Conservation (phyloP, 2,113 vertebrate genomes). For the Diphyllodes magnificus region DNA sequence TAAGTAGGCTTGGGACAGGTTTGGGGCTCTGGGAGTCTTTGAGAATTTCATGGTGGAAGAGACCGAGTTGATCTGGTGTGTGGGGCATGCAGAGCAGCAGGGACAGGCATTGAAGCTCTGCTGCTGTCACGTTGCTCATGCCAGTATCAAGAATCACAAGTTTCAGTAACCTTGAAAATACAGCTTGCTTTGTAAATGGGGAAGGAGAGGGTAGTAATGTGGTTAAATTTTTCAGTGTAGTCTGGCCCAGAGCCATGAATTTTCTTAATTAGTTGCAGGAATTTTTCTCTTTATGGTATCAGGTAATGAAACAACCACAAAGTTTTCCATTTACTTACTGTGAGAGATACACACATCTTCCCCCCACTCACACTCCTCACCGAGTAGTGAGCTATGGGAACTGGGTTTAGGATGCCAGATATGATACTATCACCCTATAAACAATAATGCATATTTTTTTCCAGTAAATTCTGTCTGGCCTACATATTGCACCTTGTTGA, state of each 20-base stretch:
- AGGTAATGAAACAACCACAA: neutral
- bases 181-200: rapidly evolving
- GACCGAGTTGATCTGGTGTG: neutral
- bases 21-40: neutral
- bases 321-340: neutral
- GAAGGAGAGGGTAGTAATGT: neutral
- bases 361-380: neutral
- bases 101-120: rapidly evolving
- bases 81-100: neutral
- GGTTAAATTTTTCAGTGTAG: neutral
- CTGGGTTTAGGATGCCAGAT: neutral
- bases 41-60: neutral
- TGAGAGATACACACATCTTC: neutral
- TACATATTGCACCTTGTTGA: neutral
- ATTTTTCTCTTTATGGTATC: neutral
- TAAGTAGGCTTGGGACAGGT: neutral
- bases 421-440: neutral
- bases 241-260: neutral
- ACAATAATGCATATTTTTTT: neutral
- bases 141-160: neutral
- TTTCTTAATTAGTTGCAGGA: neutral
- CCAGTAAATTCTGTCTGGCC: neutral
- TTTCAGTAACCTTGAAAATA: neutral
- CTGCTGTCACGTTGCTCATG: rapidly evolving
- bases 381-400: neutral